Evolutionary conservation across 2,113 vertebrate genomes (phyloP).

Genomic region (Dipodomys ordii): DNA sequence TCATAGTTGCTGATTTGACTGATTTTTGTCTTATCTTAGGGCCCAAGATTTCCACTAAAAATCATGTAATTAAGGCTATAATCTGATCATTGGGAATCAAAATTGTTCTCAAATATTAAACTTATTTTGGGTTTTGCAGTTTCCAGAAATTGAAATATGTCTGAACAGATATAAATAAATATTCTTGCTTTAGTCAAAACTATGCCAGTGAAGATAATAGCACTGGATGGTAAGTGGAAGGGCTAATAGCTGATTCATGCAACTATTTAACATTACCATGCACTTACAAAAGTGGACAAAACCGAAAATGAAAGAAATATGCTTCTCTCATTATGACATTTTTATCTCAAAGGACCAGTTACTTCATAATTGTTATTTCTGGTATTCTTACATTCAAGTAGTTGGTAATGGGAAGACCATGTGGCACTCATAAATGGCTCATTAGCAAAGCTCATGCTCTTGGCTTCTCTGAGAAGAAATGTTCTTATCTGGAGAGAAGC

Average conservation of each 20-base stretch:
- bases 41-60: background rate
- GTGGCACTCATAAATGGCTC: background rate
- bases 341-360: conserved; percentile 2
- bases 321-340: background rate
- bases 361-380: background rate
- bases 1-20: background rate
- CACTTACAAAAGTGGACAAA: background rate
- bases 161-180: background rate
- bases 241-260: background rate
- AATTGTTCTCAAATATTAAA: background rate
- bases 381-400: background rate
- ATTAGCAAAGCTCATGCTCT: background rate
- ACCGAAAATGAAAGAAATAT: background rate
- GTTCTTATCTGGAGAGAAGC: background rate
- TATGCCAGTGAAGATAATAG: background rate
- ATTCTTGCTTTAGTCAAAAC: background rate
- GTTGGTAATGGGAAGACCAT: background rate
- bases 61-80: background rate
- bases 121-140: background rate
- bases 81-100: background rate
- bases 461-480: background rate
- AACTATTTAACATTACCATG: background rate
- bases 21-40: background rate
- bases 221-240: fast-evolving
- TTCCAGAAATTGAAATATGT: background rate